Base-by-base conservation (phyloP, 2,113 vertebrate species). In the Coturnix japonica region DNA sequence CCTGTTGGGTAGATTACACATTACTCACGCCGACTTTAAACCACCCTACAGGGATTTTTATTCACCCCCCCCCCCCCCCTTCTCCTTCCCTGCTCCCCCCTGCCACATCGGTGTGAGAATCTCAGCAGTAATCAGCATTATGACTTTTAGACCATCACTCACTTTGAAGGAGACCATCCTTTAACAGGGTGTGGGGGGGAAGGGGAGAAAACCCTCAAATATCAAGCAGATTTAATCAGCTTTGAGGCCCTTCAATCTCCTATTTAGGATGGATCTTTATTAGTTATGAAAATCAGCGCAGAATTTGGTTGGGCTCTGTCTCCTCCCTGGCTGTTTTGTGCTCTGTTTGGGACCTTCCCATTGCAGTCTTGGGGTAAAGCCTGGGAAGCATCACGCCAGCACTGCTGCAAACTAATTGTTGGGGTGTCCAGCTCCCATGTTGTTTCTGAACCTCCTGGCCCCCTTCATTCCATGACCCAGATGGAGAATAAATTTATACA, bases 1-100 rank as follows among this genome's bases (percentile, higher is more conserved):
- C 97, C 94, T 91, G 95, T 97, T 97, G 97, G 97, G 95, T 97
- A 98, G 97, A 97, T 98, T 98, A 98, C 97, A 97, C 94, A 92
- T 95, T 89, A 71, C 95, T 97, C 97, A 95, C 21, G 59, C 94
- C 87, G 96, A 96, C 95, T 96, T 96, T 96, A 95, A 95, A 97
- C 95, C 94, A 91, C 96, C 97, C 95, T 90, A 94, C 94, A 87
- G 96, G 93, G 85, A 89, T 81, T 94, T 95, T 96, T 92, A 69
- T 83, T 87, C 9, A 15, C 31, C n/a, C 30, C 44, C 16, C 25
- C 31, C 28, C 14, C 37, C 26, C 39, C 39, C n/a, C n/a, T n/a
- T n/a, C n/a, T n/a, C n/a, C n/a, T n/a, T 16, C 22, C 43, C 9
- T 33, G 39, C 5, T 14, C 6, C 56, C 49, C 80, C 96, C 93